Evolutionary conservation across 2,797 vertebrate species (phyloP), one percentile per base, ranked within the genome.

Genomic region (Alosa sapidissima): DNA sequence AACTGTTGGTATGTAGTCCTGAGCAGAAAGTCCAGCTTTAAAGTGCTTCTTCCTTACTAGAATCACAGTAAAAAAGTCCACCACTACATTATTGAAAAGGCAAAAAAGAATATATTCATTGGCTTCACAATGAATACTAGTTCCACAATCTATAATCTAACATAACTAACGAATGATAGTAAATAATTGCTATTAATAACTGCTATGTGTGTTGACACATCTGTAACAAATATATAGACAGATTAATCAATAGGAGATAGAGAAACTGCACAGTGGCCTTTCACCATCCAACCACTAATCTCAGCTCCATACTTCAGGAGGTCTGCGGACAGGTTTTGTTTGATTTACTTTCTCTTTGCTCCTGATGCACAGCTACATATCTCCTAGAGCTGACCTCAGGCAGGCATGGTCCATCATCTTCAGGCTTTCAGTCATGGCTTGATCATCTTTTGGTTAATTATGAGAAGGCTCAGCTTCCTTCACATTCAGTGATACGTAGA

Each of bases 1-100:
- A 78, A 21, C 41, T 78, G 68, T 75, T 41, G 11, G 68, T n/a
- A 33, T 75, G 19, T 21, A 78, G 72, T 78, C 72, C 41, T 78
- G 72, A 78, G 36, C 41, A 78, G 72, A 78, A 7, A 16, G 41
- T 47, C 36, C 33, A 41, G 33, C 33, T 78, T 47, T 78, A 78
- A 78, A 78, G 72, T 78, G 72, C 72, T 47, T 47, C 72, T 47
- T 78, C 68, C 16, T 47, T 45, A 47, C 41, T 47, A 21, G 36
- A 21, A 2, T 7, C 16, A 45, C 41, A 45, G 72, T 19, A 7
- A 16, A 19, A 78, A 33, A 41, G 49, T 11, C 51, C 51, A 52
- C 51, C 51, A 52, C 21, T 58, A 19, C 19, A 58, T 58, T 11
- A 41, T 13, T 78, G 72, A 78, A 47, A 36, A 78, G 36, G 72